Evolutionary conservation across 2,888 invertebrate species (phyloP).

Genomic region (Monoplex corrugatus): DNA sequence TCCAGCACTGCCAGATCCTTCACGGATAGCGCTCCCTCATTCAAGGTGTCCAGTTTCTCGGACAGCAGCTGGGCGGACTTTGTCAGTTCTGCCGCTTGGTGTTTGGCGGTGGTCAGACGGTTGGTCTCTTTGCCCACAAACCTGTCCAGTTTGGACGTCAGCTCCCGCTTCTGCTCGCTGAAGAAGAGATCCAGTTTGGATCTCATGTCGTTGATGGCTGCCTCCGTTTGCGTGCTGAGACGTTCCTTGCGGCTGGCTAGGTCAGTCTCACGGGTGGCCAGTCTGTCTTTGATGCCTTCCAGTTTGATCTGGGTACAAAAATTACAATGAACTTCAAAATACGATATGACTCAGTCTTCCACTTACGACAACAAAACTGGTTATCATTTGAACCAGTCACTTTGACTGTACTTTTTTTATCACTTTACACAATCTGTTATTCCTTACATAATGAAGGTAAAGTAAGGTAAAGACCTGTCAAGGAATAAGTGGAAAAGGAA

Average conservation of each 20-base stretch:
- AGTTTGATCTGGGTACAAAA: slow-evolving; percentile 46
- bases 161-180: slow-evolving; percentile 44
- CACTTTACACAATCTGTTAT: too few species aligned
- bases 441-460: too few species aligned
- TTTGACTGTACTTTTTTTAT: too few species aligned
- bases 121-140: slow-evolving; percentile 23
- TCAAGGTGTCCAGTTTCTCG: not conserved
- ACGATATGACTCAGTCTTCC: too few species aligned
- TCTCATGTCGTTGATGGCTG: slow-evolving; percentile 22
- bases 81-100: slow-evolving; percentile 21
- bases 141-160: slow-evolving; percentile 17
- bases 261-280: slow-evolving; percentile 13
- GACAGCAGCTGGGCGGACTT: not conserved
- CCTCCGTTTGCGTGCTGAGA: slow-evolving; percentile 33
- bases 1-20: slow-evolving; percentile 34
- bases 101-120: slow-evolving; percentile 11
- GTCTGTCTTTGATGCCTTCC: slow-evolving; percentile 39
- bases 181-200: slow-evolving; percentile 40
- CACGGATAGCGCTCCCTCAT: not conserved
- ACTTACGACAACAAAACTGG: too few species aligned
- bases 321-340: too few species aligned
- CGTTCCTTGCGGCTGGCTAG: slow-evolving; percentile 12
- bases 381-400: too few species aligned
- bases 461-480: too few species aligned
- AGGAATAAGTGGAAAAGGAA: too few species aligned